phyloP scores from a whole-genome alignment of 2,113 vertebrate species.

The Scomber scombrus region DNA sequence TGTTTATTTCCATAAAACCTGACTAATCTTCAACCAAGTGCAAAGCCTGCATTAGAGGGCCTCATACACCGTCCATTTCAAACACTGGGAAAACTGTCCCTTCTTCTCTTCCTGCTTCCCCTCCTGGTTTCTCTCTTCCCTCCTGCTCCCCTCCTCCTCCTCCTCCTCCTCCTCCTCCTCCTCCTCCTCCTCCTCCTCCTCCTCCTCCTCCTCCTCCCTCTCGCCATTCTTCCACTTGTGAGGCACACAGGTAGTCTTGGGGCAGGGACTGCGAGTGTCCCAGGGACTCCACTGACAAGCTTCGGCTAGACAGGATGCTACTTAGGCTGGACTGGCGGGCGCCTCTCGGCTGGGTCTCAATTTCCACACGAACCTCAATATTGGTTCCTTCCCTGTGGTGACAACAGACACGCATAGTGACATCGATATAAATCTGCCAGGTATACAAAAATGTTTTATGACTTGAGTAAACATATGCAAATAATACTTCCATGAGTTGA shows the following conservation, averaged over 20 bases:
- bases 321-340: slow-evolving; percentile 85
- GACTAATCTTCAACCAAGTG: slow-evolving; percentile 55
- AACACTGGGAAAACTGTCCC: slow-evolving; percentile 70
- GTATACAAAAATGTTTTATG: neutral
- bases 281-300: slow-evolving; percentile 87
- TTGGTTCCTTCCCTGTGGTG: slow-evolving; percentile 84
- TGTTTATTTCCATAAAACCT: slow-evolving; percentile 39
- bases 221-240: slow-evolving; percentile 66
- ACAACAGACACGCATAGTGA: slow-evolving; percentile 9
- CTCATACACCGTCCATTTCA: slow-evolving; percentile 78
- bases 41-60: slow-evolving; percentile 36
- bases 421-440: neutral
- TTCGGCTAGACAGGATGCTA: slow-evolving; percentile 86
- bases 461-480: neutral
- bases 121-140: slow-evolving; percentile 58
- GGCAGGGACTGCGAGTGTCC: slow-evolving; percentile 76
- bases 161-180: slow-evolving; percentile 54
- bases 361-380: slow-evolving; percentile 88
- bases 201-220: slow-evolving; percentile 32
- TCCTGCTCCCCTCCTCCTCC: slow-evolving; percentile 35
- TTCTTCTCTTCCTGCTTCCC: slow-evolving; percentile 41
- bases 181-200: slow-evolving; percentile 42
- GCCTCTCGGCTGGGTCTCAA: slow-evolving; percentile 83
- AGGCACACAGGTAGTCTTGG: slow-evolving; percentile 83
- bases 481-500: neutral